phyloP scores from a whole-genome alignment of 2,888 invertebrate genomes.

The Patella depressa region DNA sequence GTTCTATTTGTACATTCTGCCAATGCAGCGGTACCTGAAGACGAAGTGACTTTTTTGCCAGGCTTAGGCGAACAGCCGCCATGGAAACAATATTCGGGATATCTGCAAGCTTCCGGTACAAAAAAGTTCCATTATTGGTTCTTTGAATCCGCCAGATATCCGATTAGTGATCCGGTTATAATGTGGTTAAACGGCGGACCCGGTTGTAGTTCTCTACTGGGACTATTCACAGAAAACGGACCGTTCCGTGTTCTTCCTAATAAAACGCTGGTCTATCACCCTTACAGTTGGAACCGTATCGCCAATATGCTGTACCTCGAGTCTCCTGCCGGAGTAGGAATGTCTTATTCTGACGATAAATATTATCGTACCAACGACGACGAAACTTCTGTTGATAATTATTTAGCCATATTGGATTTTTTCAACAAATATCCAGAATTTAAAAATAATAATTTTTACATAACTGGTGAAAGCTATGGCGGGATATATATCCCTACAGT shows the following conservation, averaged over 20 bases:
- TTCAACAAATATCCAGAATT: conserved; percentile 72
- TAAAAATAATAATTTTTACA: conserved; percentile 70
- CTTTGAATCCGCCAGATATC: conserved; percentile 69
- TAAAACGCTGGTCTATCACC: conserved; percentile 47
- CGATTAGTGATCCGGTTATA: conserved; percentile 69
- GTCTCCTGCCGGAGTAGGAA: conserved; percentile 74
- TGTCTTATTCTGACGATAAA: conserved; percentile 72
- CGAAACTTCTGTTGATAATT: conserved; percentile 72
- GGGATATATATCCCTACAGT: conserved; percentile 74
- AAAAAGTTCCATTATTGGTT: conserved; percentile 73
- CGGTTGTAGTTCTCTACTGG: conserved; percentile 72
- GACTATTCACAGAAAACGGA: conserved; percentile 71
- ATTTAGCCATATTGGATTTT: conserved; percentile 72
- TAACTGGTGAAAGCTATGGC: conserved; percentile 74
- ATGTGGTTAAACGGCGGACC: conserved; percentile 73
- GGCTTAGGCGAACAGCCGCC: conserved; percentile 65
- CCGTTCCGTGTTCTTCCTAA: conserved; percentile 65
- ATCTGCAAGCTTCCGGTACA: conserved; percentile 65
- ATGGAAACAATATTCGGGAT: conserved; percentile 73
- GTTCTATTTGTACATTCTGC: too few species aligned
- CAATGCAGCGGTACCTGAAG: conserved; percentile 42
- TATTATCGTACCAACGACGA: conserved; percentile 71
- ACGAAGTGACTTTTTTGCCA: conserved; percentile 69
- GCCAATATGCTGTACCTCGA: conserved; percentile 74
- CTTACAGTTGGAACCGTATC: conserved; percentile 61